Evolutionary conservation across 2,113 vertebrate species (phyloP).

Genomic region (Lasiurus borealis): DNA sequence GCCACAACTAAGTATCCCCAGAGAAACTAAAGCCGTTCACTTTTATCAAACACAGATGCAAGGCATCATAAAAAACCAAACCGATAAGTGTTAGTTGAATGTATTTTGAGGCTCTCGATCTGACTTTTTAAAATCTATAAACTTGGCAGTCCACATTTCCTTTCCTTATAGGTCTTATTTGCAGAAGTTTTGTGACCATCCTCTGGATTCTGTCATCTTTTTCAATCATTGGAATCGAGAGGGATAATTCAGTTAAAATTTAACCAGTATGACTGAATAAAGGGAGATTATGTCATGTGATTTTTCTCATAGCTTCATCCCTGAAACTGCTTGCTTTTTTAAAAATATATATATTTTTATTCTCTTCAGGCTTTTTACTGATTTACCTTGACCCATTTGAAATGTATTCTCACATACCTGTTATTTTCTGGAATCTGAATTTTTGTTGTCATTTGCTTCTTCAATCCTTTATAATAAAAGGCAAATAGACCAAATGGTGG

Average conservation of each 20-base stretch:
- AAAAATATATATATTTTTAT: not conserved
- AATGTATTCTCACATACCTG: not conserved
- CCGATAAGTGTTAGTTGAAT: not conserved
- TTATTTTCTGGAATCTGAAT: not conserved
- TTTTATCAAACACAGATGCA: not conserved
- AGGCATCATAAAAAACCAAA: not conserved
- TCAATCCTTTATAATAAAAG: not conserved
- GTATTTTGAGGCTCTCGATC: slow-evolving; percentile 35
- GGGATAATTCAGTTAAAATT: not conserved
- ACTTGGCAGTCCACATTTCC: not conserved
- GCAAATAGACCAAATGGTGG: too few species aligned
- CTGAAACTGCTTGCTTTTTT: not conserved
- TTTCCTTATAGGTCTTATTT: not conserved
- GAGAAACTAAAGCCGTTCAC: not conserved
- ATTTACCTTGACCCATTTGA: not conserved
- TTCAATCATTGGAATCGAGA: not conserved
- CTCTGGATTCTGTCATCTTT: slow-evolving; percentile 15
- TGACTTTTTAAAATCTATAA: slow-evolving; percentile 14
- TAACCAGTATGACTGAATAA: not conserved
- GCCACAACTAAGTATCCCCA: not conserved
- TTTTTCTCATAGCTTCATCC: not conserved
- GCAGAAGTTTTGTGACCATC: not conserved
- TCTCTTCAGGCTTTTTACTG: not conserved
- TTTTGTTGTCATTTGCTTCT: not conserved
- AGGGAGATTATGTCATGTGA: not conserved